These are phyloP conservation scores for Platalea minor DNA, from an alignment of 2,797 vertebrate species.

Conservation along the genomic window DNA sequence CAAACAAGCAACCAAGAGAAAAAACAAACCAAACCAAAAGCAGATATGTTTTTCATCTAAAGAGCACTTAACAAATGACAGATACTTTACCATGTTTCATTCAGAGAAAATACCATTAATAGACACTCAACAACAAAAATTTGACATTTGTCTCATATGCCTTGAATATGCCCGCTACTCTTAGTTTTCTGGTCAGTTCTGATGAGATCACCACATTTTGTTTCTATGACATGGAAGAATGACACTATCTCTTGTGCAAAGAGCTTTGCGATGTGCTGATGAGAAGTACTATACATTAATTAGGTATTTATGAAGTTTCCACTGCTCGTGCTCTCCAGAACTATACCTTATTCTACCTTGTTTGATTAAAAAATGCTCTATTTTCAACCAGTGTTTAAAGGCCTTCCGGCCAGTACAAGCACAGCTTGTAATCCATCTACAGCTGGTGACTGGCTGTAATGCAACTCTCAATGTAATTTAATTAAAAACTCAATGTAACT, in stretches of 20 bases:
- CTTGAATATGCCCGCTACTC: background rate
- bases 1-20: background rate
- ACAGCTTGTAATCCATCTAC: background rate
- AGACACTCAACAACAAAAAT: background rate
- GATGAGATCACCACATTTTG: background rate
- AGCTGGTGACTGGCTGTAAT: background rate
- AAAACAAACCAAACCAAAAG: background rate
- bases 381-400: background rate
- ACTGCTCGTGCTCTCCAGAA: background rate
- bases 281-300: background rate
- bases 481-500: background rate
- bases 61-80: background rate
- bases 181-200: background rate
- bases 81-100: background rate
- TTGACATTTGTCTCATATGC: background rate
- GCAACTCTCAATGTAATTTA: background rate
- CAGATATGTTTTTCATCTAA: background rate
- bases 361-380: background rate
- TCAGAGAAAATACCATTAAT: background rate
- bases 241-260: background rate
- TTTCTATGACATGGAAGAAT: background rate
- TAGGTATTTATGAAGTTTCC: background rate
- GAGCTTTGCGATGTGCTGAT: background rate
- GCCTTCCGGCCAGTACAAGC: background rate
- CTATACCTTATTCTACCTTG: background rate